Evolutionary conservation across 2,888 invertebrate genomes (phyloP), one percentile per base, ranked within the genome.

Genomic region (Harpagoxenus sublaevis): DNA sequence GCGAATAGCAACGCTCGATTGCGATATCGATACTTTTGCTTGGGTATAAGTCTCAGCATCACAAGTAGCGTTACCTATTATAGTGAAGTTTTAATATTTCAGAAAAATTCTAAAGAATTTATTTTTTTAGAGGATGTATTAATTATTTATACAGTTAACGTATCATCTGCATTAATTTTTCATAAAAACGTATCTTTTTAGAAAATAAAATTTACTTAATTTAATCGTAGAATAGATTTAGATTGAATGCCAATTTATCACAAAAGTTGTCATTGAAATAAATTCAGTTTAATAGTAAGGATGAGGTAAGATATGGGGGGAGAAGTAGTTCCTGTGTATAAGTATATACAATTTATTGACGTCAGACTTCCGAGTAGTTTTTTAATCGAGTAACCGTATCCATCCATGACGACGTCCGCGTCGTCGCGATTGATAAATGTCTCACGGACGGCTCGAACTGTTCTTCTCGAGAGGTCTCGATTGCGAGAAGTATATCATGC

Each of bases 401-500:
- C 45, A 45, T 70, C n/a, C 48, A 35, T 4, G 79, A 70, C 35
- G 12, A 23, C 35, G 35, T 0, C 35, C 5, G 28, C 66, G 39
- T 77, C 28, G 39, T 48, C 39, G 75, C 65, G 55, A 68, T 53
- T 79, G 71, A 79, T 55, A 79, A 71, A 60, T 70, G 57, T 35
- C 42, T 71, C 57, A 48, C 71, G 60, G 31, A 48, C 39, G 60
- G n/a, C 28, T 60, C 57, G 57, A 35, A 31, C 66, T 48, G 65
- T 57, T 60, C 48, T 35, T 79, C 48, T 71, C 28, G 66, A 48
- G 53, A 55, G 42, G 35, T 79, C 70, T 68, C 60, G 71, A 70
- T 70, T 70, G 45, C 70, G 48, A 48, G 48, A 81, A 73, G 79
- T 73, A 73, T 62, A 73, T 81, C 73, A 57, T 62, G 51, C 71